phyloP scores from a whole-genome alignment of 2,113 vertebrate species.

The Orthonyx spaldingii region DNA sequence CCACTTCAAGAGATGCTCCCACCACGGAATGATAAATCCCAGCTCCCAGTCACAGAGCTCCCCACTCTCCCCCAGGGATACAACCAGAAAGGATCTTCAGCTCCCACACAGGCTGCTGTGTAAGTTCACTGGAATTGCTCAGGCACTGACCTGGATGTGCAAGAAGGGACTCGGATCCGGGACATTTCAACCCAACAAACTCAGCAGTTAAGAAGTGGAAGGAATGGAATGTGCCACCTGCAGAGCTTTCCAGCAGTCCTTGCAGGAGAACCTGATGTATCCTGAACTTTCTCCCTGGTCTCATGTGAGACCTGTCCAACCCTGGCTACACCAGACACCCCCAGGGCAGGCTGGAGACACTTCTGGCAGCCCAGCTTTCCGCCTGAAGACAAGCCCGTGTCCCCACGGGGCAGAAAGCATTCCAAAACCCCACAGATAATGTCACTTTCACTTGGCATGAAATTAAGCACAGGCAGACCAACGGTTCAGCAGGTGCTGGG shows the following conservation, averaged over 20 bases:
- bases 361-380: not conserved
- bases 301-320: not conserved
- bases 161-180: not conserved
- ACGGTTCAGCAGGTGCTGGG: not conserved
- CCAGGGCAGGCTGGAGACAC: not conserved
- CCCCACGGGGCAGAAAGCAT: not conserved
- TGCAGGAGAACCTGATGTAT: not conserved
- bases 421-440: not conserved
- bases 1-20: not conserved
- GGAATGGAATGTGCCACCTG: not conserved
- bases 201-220: not conserved
- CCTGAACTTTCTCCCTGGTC: not conserved
- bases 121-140: not conserved
- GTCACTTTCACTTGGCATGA: not conserved
- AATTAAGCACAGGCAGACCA: not conserved
- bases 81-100: not conserved
- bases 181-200: not conserved
- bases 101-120: not conserved
- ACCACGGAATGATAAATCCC: accelerated
- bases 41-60: not conserved
- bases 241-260: not conserved
- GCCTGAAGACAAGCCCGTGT: not conserved
- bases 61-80: not conserved
- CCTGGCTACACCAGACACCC: not conserved
- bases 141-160: not conserved